phyloP scores from a whole-genome alignment of 2,888 invertebrate genomes.

The Volucella inanis region DNA sequence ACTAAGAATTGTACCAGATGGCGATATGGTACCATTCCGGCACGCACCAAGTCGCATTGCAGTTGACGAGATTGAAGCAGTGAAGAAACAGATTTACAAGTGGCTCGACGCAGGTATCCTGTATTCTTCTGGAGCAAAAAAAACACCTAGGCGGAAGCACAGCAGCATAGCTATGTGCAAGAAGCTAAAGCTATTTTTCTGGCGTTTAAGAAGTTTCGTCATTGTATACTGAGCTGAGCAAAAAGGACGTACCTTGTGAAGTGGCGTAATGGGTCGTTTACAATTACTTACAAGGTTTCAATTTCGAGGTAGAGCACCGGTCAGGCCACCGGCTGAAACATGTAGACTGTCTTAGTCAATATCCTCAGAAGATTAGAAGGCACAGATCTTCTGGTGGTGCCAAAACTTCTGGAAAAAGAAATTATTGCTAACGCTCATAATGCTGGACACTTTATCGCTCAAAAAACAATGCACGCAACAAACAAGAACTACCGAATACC shows the following conservation, averaged over 20 bases:
- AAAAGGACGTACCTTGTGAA: conserved; percentile 67
- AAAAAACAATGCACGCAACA: conserved; percentile 36
- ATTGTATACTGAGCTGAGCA: conserved; percentile 39
- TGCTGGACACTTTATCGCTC: background rate
- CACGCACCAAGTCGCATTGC: conserved; percentile 25
- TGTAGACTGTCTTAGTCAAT: conserved; percentile 70
- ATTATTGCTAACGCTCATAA: too few relatives aligned
- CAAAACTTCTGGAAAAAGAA: conserved; percentile 29
- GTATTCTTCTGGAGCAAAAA: conserved; percentile 25
- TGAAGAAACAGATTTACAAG: conserved; percentile 70
- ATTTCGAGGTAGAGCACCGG: conserved; percentile 74
- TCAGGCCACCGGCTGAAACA: conserved; percentile 61
- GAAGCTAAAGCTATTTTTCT: too few relatives aligned
- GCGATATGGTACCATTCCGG: background rate
- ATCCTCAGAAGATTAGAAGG: conserved; percentile 26
- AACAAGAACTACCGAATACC: background rate
- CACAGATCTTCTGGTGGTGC: conserved; percentile 48
- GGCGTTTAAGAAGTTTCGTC: too few relatives aligned
- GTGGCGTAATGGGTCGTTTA: conserved; percentile 49
- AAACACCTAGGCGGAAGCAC: conserved; percentile 26
- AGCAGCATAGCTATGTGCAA: conserved; percentile 70
- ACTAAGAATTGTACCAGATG: too few relatives aligned
- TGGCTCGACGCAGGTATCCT: conserved; percentile 57
- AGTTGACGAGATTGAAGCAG: conserved; percentile 6
- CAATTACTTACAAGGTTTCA: conserved; percentile 40